These are phyloP conservation scores for Tapirus terrestris DNA, from an alignment of 2,113 vertebrate species.

Conservation along the genomic window DNA sequence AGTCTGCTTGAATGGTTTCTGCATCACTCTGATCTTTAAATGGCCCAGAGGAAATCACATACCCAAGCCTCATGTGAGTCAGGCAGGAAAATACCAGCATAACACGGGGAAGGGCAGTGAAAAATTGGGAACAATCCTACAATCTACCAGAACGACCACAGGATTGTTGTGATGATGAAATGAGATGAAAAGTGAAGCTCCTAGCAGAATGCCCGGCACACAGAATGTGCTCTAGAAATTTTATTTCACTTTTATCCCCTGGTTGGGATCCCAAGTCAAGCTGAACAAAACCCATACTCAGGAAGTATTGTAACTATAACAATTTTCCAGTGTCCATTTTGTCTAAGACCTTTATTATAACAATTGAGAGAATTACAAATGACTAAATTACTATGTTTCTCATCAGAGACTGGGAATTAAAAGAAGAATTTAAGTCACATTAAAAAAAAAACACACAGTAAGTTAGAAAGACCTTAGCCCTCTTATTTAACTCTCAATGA, in stretches of 20 bases:
- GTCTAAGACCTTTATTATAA: background rate
- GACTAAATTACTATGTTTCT: background rate
- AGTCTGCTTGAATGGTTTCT: background rate
- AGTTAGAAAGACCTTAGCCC: background rate
- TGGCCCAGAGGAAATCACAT: background rate
- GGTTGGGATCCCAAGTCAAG: background rate
- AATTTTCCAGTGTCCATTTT: background rate
- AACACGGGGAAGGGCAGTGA: background rate
- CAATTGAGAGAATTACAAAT: background rate
- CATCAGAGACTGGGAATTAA: background rate
- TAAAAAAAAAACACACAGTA: constrained; percentile 1
- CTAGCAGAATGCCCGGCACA: background rate
- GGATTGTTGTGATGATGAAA: background rate
- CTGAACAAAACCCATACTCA: background rate
- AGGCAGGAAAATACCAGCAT: background rate
- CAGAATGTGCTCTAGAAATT: background rate
- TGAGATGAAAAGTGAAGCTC: background rate
- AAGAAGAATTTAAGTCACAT: background rate
- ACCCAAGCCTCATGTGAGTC: background rate
- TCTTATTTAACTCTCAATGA: background rate
- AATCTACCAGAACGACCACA: background rate
- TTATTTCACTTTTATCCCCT: background rate
- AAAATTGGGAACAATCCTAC: background rate
- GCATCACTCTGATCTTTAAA: background rate
- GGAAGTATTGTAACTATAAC: background rate